Evolutionary conservation across 2,888 invertebrate species (phyloP), one percentile per base, ranked within the genome.

Genomic region (Athripsodes cinereus): DNA sequence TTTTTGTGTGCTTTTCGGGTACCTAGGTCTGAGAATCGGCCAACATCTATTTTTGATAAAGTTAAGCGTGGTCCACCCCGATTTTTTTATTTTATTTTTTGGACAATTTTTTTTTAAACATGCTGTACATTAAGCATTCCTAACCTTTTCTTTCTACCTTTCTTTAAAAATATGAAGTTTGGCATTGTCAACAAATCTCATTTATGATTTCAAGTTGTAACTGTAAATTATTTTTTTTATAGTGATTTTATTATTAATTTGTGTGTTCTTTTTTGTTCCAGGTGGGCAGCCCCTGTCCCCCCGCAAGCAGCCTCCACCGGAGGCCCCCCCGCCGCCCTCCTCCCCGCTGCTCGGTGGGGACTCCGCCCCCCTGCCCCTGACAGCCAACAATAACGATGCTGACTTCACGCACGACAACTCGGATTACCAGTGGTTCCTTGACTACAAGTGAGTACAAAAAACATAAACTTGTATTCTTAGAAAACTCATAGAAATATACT

Each of bases 371-470:
- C 40, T 40, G 13, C 81, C 81, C 69, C 79, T 79, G 66, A 79
- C 78, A 62, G 83, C 82, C 71, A n/a, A n/a, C n/a, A 81, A 80
- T 69, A 62, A 63, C 47, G 61, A 63, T 62, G 63, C 59, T 46
- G 87, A 87, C 71, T 88, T 87, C 72, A 82, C 87, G 66, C 87
- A 87, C 75, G 92, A 92, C 76, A 92, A 91, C 80, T 90, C 90
- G 68, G 92, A 92, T 68, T 92, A 92, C 73, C 90, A 92, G 74
- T 92, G 92, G 92, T 91, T 91, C 74, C 83, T 90, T 68, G 92
- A 92, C 74, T 92, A 91, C 70, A 90, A 90, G 88, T 88, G 68
- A 80, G 80, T 74, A 31, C 31, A 31, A 6, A 6, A 31, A n/a
- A n/a, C n/a, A n/a, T n/a, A n/a, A n/a, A n/a, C n/a, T n/a, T n/a